These are phyloP conservation scores for Pyxicephalus adspersus DNA, from an alignment of 2,113 vertebrate genomes.

Conservation along the genomic window DNA sequence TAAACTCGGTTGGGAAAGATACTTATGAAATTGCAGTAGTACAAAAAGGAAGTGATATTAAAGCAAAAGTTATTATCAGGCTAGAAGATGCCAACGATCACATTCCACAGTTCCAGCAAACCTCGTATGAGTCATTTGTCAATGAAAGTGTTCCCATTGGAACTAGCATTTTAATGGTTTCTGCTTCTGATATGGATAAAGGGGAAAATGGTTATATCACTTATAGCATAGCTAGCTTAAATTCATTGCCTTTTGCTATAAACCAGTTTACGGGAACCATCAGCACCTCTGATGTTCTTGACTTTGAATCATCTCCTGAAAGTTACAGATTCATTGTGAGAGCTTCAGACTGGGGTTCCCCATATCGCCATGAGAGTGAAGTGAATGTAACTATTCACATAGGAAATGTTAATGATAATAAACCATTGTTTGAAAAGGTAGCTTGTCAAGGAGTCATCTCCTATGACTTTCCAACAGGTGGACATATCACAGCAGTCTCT, in stretches of 20 bases:
- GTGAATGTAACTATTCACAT: constrained; percentile 90
- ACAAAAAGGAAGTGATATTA: constrained; percentile 75
- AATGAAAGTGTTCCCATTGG: constrained; percentile 90
- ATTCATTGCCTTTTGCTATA: constrained; percentile 85
- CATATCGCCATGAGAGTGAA: constrained; percentile 92
- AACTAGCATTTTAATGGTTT: constrained; percentile 80
- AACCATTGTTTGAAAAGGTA: constrained; percentile 93
- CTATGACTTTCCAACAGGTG: constrained; percentile 84
- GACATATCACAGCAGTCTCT: constrained; percentile 92
- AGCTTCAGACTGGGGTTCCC: constrained; percentile 96
- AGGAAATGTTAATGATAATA: constrained; percentile 93
- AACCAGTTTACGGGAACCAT: constrained; percentile 95
- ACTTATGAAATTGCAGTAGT: constrained; percentile 83
- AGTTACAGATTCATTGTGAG: constrained; percentile 90
- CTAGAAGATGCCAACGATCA: constrained; percentile 93
- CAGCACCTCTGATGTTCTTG: constrained; percentile 86
- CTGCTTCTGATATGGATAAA: constrained; percentile 85
- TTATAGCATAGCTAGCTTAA: constrained; percentile 89
- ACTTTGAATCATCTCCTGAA: constrained; percentile 93
- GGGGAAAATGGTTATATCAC: constrained; percentile 98
- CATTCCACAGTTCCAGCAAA: constrained; percentile 84
- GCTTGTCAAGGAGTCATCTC: constrained; percentile 91
- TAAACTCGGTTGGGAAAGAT: constrained; percentile 81
- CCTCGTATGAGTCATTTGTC: constrained; percentile 82
- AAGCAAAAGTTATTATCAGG: constrained; percentile 77